Evolutionary conservation across 2,797 vertebrate genomes (phyloP).

Genomic region (Acanthornis magna): DNA sequence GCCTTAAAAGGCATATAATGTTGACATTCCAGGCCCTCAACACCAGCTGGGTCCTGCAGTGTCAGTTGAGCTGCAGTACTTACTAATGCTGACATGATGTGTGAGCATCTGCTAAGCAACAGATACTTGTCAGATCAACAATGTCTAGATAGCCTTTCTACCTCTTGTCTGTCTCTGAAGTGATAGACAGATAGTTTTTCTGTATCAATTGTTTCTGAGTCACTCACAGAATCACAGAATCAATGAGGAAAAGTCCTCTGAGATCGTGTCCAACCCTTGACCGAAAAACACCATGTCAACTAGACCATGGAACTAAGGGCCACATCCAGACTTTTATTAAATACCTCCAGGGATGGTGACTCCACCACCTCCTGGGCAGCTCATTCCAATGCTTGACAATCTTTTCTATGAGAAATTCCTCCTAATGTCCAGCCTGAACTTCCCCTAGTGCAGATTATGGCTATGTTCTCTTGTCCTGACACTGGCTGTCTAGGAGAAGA

Average conservation of each 20-base stretch:
- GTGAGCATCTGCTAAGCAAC: background rate
- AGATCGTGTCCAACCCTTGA: background rate
- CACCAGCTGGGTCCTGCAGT: background rate
- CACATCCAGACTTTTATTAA: background rate
- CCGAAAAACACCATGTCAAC: rapidly evolving
- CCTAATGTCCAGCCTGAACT: background rate
- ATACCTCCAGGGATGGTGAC: background rate
- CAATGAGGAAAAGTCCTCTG: background rate
- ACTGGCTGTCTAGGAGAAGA: background rate
- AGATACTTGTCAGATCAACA: background rate
- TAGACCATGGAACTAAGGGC: background rate
- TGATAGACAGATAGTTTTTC: background rate
- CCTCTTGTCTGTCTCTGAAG: background rate
- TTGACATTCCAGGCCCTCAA: background rate
- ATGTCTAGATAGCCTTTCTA: background rate
- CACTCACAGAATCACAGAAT: background rate
- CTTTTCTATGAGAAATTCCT: background rate
- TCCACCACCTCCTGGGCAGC: background rate
- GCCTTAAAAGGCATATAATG: background rate
- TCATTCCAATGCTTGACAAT: background rate
- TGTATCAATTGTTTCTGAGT: background rate
- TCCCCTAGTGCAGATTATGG: rapidly evolving
- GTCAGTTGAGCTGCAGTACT: background rate
- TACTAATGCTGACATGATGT: background rate
- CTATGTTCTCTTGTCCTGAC: background rate